Conservation (phyloP, 1,140 invertebrate species). For the Leptoteleia sp. region DNA sequence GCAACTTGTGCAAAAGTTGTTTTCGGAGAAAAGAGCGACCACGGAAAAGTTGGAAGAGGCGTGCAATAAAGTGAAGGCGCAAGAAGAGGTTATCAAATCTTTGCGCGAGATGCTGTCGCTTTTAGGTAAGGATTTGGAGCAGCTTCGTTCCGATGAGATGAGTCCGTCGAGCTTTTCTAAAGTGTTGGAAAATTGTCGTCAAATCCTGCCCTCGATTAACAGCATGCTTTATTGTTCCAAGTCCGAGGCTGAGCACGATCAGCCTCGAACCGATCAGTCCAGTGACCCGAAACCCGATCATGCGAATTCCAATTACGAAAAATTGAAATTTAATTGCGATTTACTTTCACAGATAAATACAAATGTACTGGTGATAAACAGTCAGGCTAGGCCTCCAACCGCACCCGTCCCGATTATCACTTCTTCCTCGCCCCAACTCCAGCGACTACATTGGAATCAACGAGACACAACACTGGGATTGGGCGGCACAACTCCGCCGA, state of each 20-base stretch:
- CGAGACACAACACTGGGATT: too few relatives aligned
- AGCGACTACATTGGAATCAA: too few relatives aligned
- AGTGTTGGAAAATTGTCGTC: slow-evolving; percentile 20
- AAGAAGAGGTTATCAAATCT: background rate
- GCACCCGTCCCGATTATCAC: too few relatives aligned
- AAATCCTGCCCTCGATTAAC: slow-evolving; percentile 14
- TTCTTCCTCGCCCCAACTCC: too few relatives aligned
- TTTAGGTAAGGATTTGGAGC: slow-evolving; percentile 4
- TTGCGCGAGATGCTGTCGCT: background rate
- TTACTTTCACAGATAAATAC: slow-evolving; percentile 47
- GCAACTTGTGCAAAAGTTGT: too few relatives aligned
- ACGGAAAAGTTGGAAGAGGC: background rate
- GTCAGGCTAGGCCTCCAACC: too few relatives aligned
- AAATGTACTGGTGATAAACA: too few relatives aligned
- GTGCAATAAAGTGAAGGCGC: background rate
- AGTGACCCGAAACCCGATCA: background rate
- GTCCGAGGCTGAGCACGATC: background rate
- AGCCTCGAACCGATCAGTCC: background rate
- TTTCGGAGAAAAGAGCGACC: background rate
- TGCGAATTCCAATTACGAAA: slow-evolving; percentile 21
- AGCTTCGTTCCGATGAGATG: background rate
- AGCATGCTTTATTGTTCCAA: background rate
- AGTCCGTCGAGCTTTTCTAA: slow-evolving; percentile 2
- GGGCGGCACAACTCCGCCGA: too few relatives aligned
- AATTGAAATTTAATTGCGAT: slow-evolving; percentile 36